phyloP scores from a whole-genome alignment of 2,888 invertebrate species.

The Anthrax anthrax region DNA sequence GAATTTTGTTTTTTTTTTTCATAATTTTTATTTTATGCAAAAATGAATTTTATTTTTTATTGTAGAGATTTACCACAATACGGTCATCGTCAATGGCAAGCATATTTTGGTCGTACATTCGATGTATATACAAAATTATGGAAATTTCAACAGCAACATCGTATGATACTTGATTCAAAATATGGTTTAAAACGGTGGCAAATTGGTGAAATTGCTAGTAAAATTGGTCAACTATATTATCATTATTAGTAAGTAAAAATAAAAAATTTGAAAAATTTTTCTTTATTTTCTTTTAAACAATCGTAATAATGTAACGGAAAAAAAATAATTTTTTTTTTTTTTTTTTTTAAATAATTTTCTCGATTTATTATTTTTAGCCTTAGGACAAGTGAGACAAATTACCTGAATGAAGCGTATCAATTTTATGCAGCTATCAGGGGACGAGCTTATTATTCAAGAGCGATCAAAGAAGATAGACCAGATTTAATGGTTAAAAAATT shows the following conservation, averaged over 20 bases:
- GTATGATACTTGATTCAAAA: constrained; percentile 77
- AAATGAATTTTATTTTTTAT: constrained; percentile 12
- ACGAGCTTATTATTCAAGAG: constrained; percentile 85
- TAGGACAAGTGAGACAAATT: constrained; percentile 91
- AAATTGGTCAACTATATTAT: constrained; percentile 96
- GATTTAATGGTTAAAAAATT: constrained; percentile 96
- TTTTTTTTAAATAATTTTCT: neutral
- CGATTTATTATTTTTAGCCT: constrained; percentile 44
- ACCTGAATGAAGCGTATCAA: constrained; percentile 88
- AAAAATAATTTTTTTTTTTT: neutral
- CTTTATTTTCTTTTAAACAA: too few relatives aligned
- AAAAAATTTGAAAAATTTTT: too few relatives aligned
- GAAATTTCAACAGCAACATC: constrained; percentile 96
- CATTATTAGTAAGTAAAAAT: constrained; percentile 79
- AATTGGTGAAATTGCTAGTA: constrained; percentile 95
- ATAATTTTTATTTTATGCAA: neutral
- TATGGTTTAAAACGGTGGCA: constrained; percentile 96
- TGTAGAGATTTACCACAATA: constrained; percentile 91
- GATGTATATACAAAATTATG: constrained; percentile 95
- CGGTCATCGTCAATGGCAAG: constrained; percentile 96
- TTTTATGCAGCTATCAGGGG: constrained; percentile 93
- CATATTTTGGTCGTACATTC: constrained; percentile 91
- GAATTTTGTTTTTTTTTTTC: too few relatives aligned
- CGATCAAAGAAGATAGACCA: constrained; percentile 82
- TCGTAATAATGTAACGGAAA: too few relatives aligned